These are phyloP conservation scores for Tragelaphus eurycerus DNA, from an alignment of 2,797 vertebrate genomes.

Conservation along the genomic window DNA sequence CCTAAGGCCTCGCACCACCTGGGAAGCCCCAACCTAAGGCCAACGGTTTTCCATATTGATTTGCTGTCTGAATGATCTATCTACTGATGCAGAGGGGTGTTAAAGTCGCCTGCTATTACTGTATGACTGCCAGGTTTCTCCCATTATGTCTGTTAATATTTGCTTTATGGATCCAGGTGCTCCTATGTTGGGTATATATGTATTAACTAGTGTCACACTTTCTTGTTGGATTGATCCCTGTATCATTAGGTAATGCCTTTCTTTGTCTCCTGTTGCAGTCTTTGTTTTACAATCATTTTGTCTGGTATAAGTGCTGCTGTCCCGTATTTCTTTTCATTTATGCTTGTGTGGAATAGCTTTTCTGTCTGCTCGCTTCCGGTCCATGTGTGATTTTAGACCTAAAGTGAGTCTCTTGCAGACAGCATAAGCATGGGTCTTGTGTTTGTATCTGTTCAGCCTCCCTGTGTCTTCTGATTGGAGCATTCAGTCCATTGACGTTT, in stretches of 20 bases:
- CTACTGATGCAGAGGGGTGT: background rate
- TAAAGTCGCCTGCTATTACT: background rate
- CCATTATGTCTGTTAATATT: background rate
- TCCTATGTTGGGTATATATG: background rate
- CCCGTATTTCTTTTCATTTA: background rate
- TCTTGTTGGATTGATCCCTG: background rate
- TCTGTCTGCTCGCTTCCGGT: fast-evolving
- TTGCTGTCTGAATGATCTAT: background rate
- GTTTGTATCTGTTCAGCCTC: background rate
- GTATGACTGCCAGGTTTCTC: background rate
- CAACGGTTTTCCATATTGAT: background rate
- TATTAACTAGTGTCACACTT: background rate
- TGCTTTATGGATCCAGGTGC: background rate
- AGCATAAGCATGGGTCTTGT: background rate
- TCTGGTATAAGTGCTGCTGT: background rate
- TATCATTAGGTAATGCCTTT: background rate
- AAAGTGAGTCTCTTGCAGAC: background rate
- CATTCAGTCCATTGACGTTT: background rate
- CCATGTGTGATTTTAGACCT: background rate
- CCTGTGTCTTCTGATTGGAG: background rate
- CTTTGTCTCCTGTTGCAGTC: background rate
- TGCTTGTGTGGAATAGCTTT: background rate
- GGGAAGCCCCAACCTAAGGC: background rate
- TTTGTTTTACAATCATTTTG: background rate
- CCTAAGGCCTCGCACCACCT: background rate